phyloP scores from a whole-genome alignment of 2,113 vertebrate species.

The Chionis minor region DNA sequence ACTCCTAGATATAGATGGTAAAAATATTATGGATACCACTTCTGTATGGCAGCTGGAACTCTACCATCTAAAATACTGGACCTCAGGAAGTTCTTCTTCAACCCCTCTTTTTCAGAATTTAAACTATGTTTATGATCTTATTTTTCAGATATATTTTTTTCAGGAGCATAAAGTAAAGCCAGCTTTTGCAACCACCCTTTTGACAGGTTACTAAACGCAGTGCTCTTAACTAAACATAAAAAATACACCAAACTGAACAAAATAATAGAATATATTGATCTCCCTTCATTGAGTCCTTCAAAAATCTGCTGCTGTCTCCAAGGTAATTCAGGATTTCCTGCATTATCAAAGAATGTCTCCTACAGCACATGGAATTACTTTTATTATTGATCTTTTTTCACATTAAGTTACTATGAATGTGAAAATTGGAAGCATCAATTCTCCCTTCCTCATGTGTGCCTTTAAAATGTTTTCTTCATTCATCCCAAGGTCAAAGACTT shows the following conservation, averaged over 20 bases:
- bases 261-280: rapidly evolving
- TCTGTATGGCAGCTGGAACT: background rate
- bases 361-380: background rate
- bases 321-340: background rate
- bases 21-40: background rate
- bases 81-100: background rate
- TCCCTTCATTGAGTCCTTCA: background rate
- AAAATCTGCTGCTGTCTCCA: background rate
- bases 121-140: background rate
- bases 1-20: background rate
- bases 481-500: background rate
- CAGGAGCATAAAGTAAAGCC: background rate
- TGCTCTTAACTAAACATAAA: background rate
- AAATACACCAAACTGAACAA: background rate
- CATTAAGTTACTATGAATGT: background rate
- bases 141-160: background rate
- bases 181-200: background rate
- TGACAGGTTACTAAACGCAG: background rate
- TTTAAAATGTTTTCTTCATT: background rate
- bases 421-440: background rate
- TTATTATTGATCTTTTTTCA: background rate
- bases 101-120: background rate
- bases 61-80: background rate
- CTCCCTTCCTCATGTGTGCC: background rate
- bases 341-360: background rate